Conservation (phyloP, 2,113 vertebrate species). For the Callaeas wilsoni region DNA sequence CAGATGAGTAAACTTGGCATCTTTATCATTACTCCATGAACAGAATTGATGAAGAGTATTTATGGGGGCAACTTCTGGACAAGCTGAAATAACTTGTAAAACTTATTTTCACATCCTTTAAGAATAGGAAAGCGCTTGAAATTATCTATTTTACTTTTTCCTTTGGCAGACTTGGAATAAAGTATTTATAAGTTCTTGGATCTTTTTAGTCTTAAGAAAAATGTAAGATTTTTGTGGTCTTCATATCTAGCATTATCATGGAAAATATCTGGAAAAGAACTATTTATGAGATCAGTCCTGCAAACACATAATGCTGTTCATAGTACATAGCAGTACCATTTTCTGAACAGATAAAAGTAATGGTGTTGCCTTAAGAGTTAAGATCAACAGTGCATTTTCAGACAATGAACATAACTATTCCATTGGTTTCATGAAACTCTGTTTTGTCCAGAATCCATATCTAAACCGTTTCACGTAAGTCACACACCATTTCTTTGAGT, state of each 20-base stretch:
- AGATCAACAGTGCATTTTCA: background rate
- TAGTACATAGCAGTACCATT: background rate
- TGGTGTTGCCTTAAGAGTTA: background rate
- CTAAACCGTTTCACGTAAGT: background rate
- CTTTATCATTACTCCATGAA: background rate
- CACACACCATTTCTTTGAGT: background rate
- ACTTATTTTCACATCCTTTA: background rate
- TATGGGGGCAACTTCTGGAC: background rate
- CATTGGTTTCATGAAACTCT: background rate
- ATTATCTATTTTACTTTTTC: background rate
- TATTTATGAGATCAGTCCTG: background rate
- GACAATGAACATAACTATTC: background rate
- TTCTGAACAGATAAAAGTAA: background rate
- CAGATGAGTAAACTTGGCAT: background rate
- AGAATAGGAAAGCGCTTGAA: background rate
- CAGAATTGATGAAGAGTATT: background rate
- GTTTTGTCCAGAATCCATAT: background rate
- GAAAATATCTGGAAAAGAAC: background rate
- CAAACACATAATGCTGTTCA: background rate
- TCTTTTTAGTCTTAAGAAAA: background rate
- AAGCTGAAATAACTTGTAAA: constrained; percentile 11
- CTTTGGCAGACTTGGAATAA: background rate
- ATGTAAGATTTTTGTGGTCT: background rate
- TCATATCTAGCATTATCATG: background rate
- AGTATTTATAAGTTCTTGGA: background rate